Evolutionary conservation across 2,113 vertebrate species (phyloP).

Genomic region (Heptranchias perlo): DNA sequence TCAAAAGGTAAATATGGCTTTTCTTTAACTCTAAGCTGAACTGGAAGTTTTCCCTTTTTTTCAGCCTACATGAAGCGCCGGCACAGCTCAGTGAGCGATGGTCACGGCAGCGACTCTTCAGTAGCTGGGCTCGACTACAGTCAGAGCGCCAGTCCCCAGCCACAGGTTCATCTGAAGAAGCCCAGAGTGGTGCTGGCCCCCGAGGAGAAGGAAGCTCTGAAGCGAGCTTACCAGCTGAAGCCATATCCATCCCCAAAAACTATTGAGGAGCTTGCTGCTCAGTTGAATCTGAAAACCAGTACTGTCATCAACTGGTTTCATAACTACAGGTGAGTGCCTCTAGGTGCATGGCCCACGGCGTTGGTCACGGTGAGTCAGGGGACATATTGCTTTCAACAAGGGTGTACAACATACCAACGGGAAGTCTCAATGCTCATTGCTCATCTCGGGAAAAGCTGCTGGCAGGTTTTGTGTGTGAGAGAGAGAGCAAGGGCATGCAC

Average conservation of each 20-base stretch:
- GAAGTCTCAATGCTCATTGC: background rate
- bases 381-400: background rate
- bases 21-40: background rate
- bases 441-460: background rate
- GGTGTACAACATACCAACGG: background rate
- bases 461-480: background rate
- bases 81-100: conserved; percentile 86
- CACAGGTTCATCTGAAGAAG: conserved; percentile 86
- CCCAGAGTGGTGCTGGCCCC: conserved; percentile 87
- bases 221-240: conserved; percentile 89
- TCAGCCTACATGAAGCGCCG: conserved; percentile 92
- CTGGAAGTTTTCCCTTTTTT: background rate
- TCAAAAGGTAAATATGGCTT: background rate
- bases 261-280: conserved; percentile 94
- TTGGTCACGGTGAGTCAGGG: background rate
- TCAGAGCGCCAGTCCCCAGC: conserved; percentile 83
- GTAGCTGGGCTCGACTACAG: conserved; percentile 70
- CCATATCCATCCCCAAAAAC: conserved; percentile 96
- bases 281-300: conserved; percentile 98
- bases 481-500: background rate
- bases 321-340: conserved; percentile 63
- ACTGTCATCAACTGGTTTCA: conserved; percentile 77
- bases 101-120: conserved; percentile 72
- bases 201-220: conserved; percentile 91
- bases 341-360: background rate